These are phyloP conservation scores for Mycteria americana DNA, from an alignment of 2,797 vertebrate genomes.

Conservation along the genomic window DNA sequence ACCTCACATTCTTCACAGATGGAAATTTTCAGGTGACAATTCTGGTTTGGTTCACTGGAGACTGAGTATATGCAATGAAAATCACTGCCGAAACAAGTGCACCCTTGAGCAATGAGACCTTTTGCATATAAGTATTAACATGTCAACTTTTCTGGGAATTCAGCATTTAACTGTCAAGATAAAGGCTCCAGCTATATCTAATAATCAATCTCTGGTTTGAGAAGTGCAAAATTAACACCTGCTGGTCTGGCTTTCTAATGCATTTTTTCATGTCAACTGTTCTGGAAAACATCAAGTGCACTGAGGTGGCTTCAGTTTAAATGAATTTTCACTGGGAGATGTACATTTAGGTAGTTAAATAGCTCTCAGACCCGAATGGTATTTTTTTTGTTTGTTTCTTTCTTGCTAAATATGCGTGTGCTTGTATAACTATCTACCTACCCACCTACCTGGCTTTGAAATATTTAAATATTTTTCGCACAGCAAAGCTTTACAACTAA, in stretches of 20 bases:
- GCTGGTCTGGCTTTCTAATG: background rate
- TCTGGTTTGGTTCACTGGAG: background rate
- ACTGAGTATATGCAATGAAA: background rate
- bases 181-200: background rate
- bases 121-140: background rate
- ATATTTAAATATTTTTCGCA: background rate
- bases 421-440: background rate
- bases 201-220: conserved; percentile 20
- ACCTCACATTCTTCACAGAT: background rate
- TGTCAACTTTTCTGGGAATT: conserved; percentile 14
- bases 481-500: background rate
- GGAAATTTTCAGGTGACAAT: background rate
- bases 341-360: background rate
- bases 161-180: conserved; percentile 31
- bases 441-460: background rate
- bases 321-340: background rate
- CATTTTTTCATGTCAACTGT: background rate
- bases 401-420: background rate
- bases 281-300: background rate
- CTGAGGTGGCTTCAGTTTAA: background rate
- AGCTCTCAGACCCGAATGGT: background rate
- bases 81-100: conserved; percentile 13
- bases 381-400: background rate
- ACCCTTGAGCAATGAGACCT: conserved; percentile 10
- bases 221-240: conserved; percentile 27